Percentiles rank a stretch among this genome's conserved stretches.
These are phyloP conservation scores for Autographa gamma DNA, from an alignment of 2,888 invertebrate species.

Conservation along the genomic window DNA sequence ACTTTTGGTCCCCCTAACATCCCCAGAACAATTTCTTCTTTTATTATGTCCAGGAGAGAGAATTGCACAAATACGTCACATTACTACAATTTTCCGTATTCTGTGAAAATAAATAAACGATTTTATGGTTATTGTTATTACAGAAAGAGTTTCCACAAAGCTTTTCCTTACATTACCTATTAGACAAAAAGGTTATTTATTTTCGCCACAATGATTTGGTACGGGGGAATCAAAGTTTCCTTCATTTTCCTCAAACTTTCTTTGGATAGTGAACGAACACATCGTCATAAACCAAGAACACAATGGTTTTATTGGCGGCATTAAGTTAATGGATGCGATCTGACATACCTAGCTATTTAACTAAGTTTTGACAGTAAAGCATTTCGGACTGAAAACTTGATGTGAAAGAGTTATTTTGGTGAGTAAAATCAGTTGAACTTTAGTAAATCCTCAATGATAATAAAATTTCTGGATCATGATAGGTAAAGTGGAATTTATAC, in stretches of 20 bases:
- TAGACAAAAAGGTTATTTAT: conserved; percentile 72
- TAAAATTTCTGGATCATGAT: no score
- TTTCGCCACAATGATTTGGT: conserved; percentile 67
- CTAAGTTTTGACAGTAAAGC: conserved; percentile 70
- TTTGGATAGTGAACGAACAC: conserved; percentile 68
- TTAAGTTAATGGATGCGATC: conserved; percentile 83
- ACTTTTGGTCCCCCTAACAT: background rate
- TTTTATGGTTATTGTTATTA: conserved; percentile 61
- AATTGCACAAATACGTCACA: conserved; percentile 8
- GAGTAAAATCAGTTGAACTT: conserved; percentile 13
- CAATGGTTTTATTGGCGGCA: conserved; percentile 85
- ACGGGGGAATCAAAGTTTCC: conserved; percentile 73
- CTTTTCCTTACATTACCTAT: conserved; percentile 64
- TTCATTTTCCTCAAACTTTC: conserved; percentile 68
- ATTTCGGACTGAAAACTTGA: conserved; percentile 41
- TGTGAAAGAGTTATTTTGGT: conserved; percentile 18
- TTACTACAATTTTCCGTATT: conserved; percentile 18
- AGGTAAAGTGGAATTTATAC: no score
- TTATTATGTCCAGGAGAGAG: background rate
- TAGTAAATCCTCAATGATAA: no score
- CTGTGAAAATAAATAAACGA: conserved; percentile 48
- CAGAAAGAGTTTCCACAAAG: conserved; percentile 62
- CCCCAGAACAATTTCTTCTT: background rate
- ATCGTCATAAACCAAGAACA: conserved; percentile 81
- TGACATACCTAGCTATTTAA: conserved; percentile 74